phyloP scores from a whole-genome alignment of 2,113 vertebrate genomes.

The Donacobius atricapilla region DNA sequence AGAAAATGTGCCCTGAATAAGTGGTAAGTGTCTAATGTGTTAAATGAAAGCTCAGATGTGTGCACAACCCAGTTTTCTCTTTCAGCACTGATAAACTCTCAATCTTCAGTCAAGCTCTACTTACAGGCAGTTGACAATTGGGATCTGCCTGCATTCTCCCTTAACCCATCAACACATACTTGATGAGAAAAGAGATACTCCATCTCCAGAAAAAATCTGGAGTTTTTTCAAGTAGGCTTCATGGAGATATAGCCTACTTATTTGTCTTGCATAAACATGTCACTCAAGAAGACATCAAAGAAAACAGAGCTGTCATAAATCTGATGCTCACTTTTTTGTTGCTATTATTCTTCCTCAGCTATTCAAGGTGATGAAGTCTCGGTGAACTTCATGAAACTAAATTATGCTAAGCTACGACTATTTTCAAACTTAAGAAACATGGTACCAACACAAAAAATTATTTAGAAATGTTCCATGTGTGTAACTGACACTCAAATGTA shows the following conservation, averaged over 20 bases:
- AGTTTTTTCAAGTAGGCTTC: conserved; percentile 27
- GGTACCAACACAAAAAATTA: background rate
- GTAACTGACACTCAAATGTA: background rate
- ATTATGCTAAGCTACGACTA: background rate
- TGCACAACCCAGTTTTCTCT: background rate
- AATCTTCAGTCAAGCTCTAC: background rate
- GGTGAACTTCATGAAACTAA: background rate
- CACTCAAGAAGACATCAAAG: conserved; percentile 13
- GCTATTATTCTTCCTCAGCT: background rate
- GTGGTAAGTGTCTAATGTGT: background rate
- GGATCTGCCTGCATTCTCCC: background rate
- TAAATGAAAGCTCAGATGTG: background rate
- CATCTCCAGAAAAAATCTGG: conserved; percentile 10
- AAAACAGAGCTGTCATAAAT: background rate
- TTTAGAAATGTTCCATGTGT: background rate
- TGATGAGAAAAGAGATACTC: background rate
- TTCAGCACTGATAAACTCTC: background rate
- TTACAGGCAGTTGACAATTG: conserved; percentile 3
- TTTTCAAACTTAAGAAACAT: background rate
- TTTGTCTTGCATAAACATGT: conserved; percentile 1
- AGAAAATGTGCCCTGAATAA: background rate
- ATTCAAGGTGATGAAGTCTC: background rate
- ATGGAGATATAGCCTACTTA: background rate
- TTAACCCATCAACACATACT: conserved; percentile 48
- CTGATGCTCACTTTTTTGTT: background rate